Conservation (phyloP, 2,113 vertebrate species). For the Rana temporaria region DNA sequence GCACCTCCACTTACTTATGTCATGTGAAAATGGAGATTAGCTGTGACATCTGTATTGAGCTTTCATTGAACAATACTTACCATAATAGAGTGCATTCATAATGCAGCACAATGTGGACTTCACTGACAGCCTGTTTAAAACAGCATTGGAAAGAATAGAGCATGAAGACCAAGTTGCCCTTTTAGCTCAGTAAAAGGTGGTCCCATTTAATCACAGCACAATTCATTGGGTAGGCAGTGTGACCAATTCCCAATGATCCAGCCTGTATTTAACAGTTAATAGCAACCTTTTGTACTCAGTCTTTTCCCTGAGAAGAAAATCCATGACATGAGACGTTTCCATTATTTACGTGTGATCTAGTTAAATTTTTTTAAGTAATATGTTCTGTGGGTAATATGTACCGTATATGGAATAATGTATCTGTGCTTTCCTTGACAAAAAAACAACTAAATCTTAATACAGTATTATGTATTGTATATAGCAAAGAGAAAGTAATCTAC, state of each 20-base stretch:
- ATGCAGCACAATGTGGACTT: conserved; percentile 82
- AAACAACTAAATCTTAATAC: too few species aligned
- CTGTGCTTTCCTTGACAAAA: too few species aligned
- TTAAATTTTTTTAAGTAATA: background rate
- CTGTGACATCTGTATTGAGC: conserved; percentile 78
- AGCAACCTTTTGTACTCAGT: conserved; percentile 75
- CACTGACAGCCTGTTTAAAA: conserved; percentile 80
- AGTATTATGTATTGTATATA: too few species aligned
- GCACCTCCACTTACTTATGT: conserved; percentile 71
- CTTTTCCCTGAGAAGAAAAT: conserved; percentile 68
- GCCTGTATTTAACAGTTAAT: conserved; percentile 79
- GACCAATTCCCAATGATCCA: conserved; percentile 78
- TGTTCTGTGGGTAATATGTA: background rate
- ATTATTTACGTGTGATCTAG: too few species aligned
- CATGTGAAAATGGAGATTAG: conserved; percentile 76
- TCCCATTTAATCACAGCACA: conserved; percentile 72
- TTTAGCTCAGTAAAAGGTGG: conserved; percentile 80
- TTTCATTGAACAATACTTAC: conserved; percentile 75
- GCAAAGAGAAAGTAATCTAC: too few species aligned
- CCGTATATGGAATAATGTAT: too few species aligned
- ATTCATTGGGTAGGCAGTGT: conserved; percentile 79
- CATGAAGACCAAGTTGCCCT: conserved; percentile 83
- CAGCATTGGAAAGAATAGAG: conserved; percentile 78
- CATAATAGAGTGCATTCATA: conserved; percentile 84
- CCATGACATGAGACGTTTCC: conserved; percentile 7